These are phyloP conservation scores for Heliconius nattereri DNA, from an alignment of 1,140 invertebrate genomes.

Conservation along the genomic window DNA sequence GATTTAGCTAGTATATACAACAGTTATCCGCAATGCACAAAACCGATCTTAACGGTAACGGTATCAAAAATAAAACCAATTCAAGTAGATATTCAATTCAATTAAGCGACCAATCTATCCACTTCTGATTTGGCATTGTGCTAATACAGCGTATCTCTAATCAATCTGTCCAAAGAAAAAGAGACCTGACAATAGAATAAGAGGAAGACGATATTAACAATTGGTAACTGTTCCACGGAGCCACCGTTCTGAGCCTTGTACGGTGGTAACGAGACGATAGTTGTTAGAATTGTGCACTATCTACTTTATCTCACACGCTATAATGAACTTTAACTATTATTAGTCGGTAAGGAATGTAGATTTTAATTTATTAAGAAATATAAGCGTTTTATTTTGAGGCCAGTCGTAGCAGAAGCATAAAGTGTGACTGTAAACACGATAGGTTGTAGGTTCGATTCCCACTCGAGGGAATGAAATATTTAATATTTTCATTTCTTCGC, in stretches of 20 bases:
- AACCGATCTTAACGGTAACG: slow-evolving; percentile 1
- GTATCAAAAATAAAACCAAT: slow-evolving; percentile 39
- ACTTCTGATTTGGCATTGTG: slow-evolving; percentile 74
- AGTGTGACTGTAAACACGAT: no score
- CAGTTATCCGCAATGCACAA: slow-evolving; percentile 53
- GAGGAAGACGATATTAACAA: slow-evolving; percentile 66
- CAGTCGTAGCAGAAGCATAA: no score
- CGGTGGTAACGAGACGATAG: slow-evolving; percentile 24
- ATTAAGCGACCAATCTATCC: slow-evolving; percentile 73
- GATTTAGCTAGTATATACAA: slow-evolving; percentile 49
- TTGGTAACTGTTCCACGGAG: slow-evolving; percentile 65
- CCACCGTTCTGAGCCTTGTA: slow-evolving; percentile 41
- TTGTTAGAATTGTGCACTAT: slow-evolving; percentile 31
- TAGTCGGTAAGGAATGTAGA: slow-evolving; percentile 6
- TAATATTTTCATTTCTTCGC: no score
- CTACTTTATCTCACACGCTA: slow-evolving; percentile 31
- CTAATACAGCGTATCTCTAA: slow-evolving; percentile 63
- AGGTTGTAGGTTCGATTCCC: no score
- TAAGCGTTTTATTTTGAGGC: no score
- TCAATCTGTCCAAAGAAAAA: slow-evolving; percentile 71
- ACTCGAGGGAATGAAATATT: no score
- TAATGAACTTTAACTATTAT: slow-evolving; percentile 26
- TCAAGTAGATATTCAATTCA: slow-evolving; percentile 59
- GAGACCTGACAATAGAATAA: slow-evolving; percentile 70
- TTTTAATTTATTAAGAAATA: no score